Conservation (phyloP, 2,888 invertebrate species). For the Pandemis corylana region DNA sequence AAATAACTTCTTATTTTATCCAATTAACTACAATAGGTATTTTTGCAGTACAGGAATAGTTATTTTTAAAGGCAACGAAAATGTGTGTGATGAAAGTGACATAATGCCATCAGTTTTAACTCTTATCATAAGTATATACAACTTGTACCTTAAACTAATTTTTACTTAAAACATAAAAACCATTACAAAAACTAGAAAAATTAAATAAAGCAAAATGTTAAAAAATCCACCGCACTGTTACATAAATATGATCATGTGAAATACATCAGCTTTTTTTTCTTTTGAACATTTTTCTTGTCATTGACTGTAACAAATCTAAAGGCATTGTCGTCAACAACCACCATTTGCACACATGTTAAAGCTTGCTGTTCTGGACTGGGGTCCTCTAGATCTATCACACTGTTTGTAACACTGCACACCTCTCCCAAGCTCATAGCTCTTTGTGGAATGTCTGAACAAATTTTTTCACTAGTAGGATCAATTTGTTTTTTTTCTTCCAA, state of each 20-base stretch:
- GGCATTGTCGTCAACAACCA: slow-evolving; percentile 21
- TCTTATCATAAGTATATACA: too few relatives aligned
- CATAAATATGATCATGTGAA: neutral
- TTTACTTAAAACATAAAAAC: too few relatives aligned
- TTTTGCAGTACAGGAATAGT: too few relatives aligned
- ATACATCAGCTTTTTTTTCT: neutral
- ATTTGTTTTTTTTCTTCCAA: neutral
- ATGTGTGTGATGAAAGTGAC: too few relatives aligned
- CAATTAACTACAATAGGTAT: neutral
- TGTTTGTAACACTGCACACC: neutral
- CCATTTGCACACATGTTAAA: slow-evolving; percentile 6
- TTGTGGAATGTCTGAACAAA: slow-evolving; percentile 2
- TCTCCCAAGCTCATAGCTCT: neutral
- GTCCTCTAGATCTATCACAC: slow-evolving; percentile 20
- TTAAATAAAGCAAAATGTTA: too few relatives aligned
- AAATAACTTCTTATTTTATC: neutral
- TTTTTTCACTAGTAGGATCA: neutral
- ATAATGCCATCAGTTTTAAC: too few relatives aligned
- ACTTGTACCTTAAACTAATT: too few relatives aligned
- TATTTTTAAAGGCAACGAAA: too few relatives aligned
- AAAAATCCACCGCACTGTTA: too few relatives aligned
- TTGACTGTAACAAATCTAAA: slow-evolving; percentile 22
- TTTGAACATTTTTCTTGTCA: neutral
- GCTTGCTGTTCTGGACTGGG: slow-evolving; percentile 9
- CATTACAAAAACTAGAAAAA: too few relatives aligned